These are phyloP conservation scores for Maniola jurtina DNA, from an alignment of 1,140 invertebrate genomes.

Conservation along the genomic window DNA sequence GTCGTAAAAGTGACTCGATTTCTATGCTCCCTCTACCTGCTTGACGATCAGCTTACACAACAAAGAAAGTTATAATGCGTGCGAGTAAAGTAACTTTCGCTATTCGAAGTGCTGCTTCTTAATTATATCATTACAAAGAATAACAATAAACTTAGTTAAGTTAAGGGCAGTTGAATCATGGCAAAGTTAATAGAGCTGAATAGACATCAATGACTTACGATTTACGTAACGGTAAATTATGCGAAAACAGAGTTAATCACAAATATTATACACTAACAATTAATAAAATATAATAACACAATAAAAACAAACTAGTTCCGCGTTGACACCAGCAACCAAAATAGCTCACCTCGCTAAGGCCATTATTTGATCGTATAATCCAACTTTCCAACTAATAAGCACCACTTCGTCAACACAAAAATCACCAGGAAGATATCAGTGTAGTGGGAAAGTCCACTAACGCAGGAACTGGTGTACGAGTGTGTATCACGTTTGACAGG, in stretches of 20 bases:
- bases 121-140: conserved; percentile 11
- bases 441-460: conserved; percentile 50
- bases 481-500: conserved; percentile 75
- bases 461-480: conserved; percentile 53
- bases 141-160: background rate
- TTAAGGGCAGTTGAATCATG: background rate
- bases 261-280: conserved; percentile 55
- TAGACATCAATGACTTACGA: background rate
- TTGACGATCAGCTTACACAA: conserved; percentile 74
- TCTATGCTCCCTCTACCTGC: conserved; percentile 73
- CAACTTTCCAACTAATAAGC: conserved; percentile 68
- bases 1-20: conserved; percentile 66
- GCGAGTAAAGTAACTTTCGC: conserved; percentile 72
- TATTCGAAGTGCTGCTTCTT: conserved; percentile 51
- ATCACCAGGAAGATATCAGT: conserved; percentile 51
- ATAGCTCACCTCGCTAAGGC: conserved; percentile 78
- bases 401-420: conserved; percentile 67
- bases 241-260: background rate
- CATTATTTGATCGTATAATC: conserved; percentile 77
- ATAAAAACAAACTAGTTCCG: conserved; percentile 75
- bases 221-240: background rate
- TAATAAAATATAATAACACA: conserved; percentile 46
- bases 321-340: conserved; percentile 75
- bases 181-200: background rate
- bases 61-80: conserved; percentile 77